Percentiles rank a stretch among this genome's conserved stretches.
phyloP scores from a whole-genome alignment of 2,113 vertebrate species.

The Polypterus senegalus region DNA sequence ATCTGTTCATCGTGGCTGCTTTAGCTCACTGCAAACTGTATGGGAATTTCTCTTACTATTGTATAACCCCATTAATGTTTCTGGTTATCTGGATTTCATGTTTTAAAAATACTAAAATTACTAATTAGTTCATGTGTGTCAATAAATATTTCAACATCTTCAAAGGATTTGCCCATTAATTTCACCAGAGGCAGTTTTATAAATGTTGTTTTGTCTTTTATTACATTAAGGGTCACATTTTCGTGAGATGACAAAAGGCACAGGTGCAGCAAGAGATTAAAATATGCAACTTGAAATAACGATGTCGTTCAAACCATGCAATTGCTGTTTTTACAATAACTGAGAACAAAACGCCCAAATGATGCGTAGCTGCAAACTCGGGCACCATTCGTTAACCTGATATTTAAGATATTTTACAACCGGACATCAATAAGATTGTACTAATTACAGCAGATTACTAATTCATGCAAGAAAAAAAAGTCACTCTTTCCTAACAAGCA shows the following conservation, averaged over 20 bases:
- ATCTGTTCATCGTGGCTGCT: too few relatives aligned
- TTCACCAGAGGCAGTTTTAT: conserved; percentile 1
- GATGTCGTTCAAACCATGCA: not conserved
- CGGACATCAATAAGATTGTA: conserved; percentile 5
- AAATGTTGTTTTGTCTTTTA: not conserved
- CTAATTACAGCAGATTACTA: not conserved
- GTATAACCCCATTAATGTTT: too few relatives aligned
- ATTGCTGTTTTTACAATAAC: not conserved
- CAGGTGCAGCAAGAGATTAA: not conserved
- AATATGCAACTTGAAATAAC: not conserved
- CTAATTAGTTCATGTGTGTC: conserved; percentile 3
- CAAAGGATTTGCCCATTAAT: not conserved
- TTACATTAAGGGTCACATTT: not conserved
- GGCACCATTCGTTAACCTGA: not conserved
- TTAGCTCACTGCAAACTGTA: too few relatives aligned
- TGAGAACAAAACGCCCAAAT: not conserved
- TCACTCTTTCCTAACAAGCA: not conserved
- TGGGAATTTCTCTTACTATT: too few relatives aligned
- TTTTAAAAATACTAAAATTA: too few relatives aligned
- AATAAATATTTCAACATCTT: conserved; percentile 9
- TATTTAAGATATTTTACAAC: conserved; percentile 7
- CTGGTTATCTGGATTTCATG: too few relatives aligned
- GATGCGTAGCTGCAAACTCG: conserved; percentile 8
- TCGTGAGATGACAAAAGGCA: not conserved
- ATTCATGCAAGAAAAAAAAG: not conserved